Base-by-base conservation (phyloP, 2,113 vertebrate genomes). In the Gavia stellata region DNA sequence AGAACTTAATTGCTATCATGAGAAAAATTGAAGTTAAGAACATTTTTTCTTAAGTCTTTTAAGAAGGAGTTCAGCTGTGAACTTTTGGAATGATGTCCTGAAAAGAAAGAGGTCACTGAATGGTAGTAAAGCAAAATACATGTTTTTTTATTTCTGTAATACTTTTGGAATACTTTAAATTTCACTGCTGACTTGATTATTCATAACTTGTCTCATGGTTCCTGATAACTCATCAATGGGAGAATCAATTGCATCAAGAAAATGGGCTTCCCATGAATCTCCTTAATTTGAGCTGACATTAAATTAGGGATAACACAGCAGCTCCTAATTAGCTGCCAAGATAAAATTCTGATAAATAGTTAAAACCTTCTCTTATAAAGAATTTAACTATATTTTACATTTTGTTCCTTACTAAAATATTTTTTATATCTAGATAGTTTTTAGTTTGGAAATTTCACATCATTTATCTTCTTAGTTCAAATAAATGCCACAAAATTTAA, bases 401-500 rank as follows among this genome's bases (percentile, higher is more conserved):
- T 91, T 94, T 87, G 21, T 90, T 92, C 55, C 50, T 50, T 66
- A 40, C 23, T 91, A 45, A 92, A 75, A 79, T 87, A 33, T 17
- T 72, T 55, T 68, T 14, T 61, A 68, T 77, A 38, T 62, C 84
- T 86, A 59, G 17, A 29, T 52, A 74, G 47, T 14, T 92, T 90
- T 94, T 70, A 92, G 19, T 63, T 86, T 79, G 44, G 13, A 81
- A 95, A 26, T 66, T 97, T 70, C 28, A 79, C 44, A 47, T 86
- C 9, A 77, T 92, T 92, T 80, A 38, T 92, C 94, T 91, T 89
- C n/a, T 80, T 93, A 68, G 80, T 86, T 93, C 59, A 95, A 92
- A 56, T 93, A 97, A 85, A 74, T 91, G 56, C 36, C 55, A n/a
- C 67, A 56, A 96, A 95, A 94, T 80, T n/a, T 75, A 95, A 84